Base-by-base conservation (phyloP, 2,113 vertebrate species). In the Scomber japonicus region DNA sequence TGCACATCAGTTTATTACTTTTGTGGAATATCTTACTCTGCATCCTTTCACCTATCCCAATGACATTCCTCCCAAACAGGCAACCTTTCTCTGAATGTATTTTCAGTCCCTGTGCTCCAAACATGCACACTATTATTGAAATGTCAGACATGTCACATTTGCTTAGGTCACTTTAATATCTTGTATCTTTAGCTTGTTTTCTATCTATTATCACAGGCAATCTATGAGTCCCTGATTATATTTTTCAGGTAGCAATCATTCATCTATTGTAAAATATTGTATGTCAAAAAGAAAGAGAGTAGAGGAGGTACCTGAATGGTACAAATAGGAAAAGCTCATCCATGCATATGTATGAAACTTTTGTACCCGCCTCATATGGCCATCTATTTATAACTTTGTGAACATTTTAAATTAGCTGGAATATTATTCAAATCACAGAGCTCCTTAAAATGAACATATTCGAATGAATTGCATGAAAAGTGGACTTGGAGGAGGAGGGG, bases 401-500 rank as follows among this genome's bases (percentile, higher is more conserved):
- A 88, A 86, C 68, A 84, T 82, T 90, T 89, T 64, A 73, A 82
- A 86, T 83, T 87, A 64, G 56, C 71, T 51, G 44, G 63, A 69
- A 89, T 66, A 88, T 89, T 88, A 91, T 90, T 90, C 67, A 86
- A 87, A 90, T 90, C 45, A 71, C 83, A 87, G 44, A 66, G 69
- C 55, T 60, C 83, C 71, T 65, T 78, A 59, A 85, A 71, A 86
- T 16, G 10, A 76, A 67, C 51, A 72, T 66, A 81, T 83, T 70
- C 73, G 66, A 81, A 69, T 83, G 60, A 65, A 75, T 46, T 71
- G 63, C 27, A 78, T 72, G 44, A 66, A 80, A 78, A 75, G 56
- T 72, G 74, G 56, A 61, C 48, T 48, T 57, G 19, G 50, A 31
- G 12, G 50, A 45, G 48, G 50, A 66, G 35, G 65, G 64, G 53